A percentile compares a stretch with the other conserved stretches of the same genome.
These are phyloP conservation scores for Callorhinus ursinus DNA, from an alignment of 2,113 vertebrate species.

Conservation along the genomic window DNA sequence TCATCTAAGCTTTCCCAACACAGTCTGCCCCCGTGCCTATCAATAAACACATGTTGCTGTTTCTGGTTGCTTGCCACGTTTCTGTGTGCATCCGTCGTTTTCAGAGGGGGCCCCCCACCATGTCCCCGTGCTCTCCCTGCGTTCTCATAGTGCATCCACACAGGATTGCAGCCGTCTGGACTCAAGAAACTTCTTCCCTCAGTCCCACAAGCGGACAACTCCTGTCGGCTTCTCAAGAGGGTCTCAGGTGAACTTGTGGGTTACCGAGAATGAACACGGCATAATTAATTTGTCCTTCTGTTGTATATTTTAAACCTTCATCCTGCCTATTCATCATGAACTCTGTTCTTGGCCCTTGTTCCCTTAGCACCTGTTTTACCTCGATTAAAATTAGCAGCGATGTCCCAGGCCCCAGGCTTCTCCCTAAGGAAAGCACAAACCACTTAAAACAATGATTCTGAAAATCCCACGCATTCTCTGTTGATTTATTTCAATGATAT, in stretches of 20 bases:
- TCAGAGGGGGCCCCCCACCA: no score
- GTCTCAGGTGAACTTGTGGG: not conserved
- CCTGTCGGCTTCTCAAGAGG: not conserved
- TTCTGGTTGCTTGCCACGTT: not conserved
- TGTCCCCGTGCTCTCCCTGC: not conserved
- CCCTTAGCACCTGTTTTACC: not conserved
- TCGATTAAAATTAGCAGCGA: not conserved
- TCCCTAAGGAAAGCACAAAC: not conserved
- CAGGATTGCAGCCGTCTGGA: no score
- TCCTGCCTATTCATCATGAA: not conserved
- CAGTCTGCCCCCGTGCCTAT: not conserved
- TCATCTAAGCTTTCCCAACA: not conserved
- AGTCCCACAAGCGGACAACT: not conserved
- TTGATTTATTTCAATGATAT: not conserved
- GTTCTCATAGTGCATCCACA: accelerated
- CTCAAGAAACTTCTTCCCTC: not conserved
- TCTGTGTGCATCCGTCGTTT: not conserved
- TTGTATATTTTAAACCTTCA: not conserved
- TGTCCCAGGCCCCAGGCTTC: not conserved
- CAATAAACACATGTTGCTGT: no score
- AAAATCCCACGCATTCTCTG: not conserved
- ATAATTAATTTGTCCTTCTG: accelerated
- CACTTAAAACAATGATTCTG: not conserved
- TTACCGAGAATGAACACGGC: not conserved
- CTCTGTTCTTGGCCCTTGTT: not conserved